Base-by-base conservation (phyloP, 2,888 invertebrate genomes). In the Drosophila fulvimacula region DNA sequence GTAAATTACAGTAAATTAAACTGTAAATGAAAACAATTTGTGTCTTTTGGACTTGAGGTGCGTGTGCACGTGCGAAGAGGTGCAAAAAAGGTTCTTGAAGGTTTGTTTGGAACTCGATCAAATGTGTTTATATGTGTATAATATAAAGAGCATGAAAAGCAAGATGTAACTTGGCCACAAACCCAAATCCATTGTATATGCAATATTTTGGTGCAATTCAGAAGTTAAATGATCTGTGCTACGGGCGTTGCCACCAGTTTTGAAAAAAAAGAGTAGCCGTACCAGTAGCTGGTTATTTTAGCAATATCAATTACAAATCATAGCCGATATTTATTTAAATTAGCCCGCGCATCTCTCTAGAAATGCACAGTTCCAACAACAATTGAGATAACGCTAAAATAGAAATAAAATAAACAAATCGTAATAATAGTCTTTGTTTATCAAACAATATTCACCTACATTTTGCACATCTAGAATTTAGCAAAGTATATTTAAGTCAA, bases 1-100 rank as follows among this genome's bases (percentile, higher is more conserved):
- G 49, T 72, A 58, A 65, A 24, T 41, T 49, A n/a, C 63, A 62
- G 69, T 66, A 76, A 61, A 72, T 53, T 19, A 17, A 46, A 48
- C 74, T 57, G 60, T 70, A 30, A 67, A 65, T 57, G 58, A 65
- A 30, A 67, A 65, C 51, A 46, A 56, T 36, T 7, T 36, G 11
- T 58, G 52, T 68, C 19, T 41, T 69, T 42, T 27, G 38, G n/a
- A 24, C 9, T 51, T 1, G 51, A n/a, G 9, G 5, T 6, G 5
- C 6, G 34, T 19, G 15, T n/a, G 10, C 52, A 34, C 42, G 24
- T 32, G 32, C 21, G 11, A 10, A 15, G 19, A 21, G n/a, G 3
- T 9, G 19, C 17, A 13, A 7, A 27, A 36, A 10, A 19, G 1
- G 2, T 19, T 21, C n/a, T 10, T 17, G 3, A 21, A 21, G 15